Percentiles rank a stretch among this genome's conserved stretches.
These are phyloP conservation scores for Squalus acanthias DNA, from an alignment of 2,797 vertebrate species.

Conservation along the genomic window DNA sequence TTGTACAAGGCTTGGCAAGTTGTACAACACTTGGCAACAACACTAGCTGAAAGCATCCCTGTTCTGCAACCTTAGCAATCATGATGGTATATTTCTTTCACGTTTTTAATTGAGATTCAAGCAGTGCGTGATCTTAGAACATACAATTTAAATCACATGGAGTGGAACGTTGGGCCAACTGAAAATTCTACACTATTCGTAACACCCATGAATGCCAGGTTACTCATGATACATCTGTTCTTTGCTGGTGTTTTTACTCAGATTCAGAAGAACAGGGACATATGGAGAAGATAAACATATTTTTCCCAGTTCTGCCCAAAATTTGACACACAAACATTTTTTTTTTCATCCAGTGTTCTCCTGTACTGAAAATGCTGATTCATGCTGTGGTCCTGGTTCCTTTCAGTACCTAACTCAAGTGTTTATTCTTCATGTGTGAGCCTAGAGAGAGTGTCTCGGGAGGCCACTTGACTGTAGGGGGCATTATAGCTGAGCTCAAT, in stretches of 20 bases:
- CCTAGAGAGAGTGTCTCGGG: not conserved
- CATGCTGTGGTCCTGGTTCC: not conserved
- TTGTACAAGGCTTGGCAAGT: not conserved
- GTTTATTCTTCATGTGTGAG: not conserved
- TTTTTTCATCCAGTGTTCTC: not conserved
- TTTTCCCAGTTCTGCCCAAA: not conserved
- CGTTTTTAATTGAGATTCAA: not conserved
- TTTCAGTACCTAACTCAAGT: not conserved
- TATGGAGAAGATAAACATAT: not conserved
- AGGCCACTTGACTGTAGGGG: not conserved
- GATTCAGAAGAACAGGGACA: constrained; percentile 7
- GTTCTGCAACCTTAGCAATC: not conserved
- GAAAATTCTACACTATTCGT: not conserved
- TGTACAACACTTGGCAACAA: not conserved
- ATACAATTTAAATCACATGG: constrained; percentile 2
- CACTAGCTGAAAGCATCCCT: not conserved
- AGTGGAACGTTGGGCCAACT: not conserved
- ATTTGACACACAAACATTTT: not conserved
- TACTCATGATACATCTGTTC: not conserved
- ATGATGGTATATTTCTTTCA: not conserved
- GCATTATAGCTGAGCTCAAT: not conserved
- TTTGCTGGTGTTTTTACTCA: not conserved
- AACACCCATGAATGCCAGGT: not conserved
- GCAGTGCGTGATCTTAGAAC: not conserved
- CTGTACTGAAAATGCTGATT: not conserved